Evolutionary conservation across 1,140 invertebrate genomes (phyloP), one percentile per base, ranked within the genome.

Genomic region (Hermatobates lingyangjiaoensis): DNA sequence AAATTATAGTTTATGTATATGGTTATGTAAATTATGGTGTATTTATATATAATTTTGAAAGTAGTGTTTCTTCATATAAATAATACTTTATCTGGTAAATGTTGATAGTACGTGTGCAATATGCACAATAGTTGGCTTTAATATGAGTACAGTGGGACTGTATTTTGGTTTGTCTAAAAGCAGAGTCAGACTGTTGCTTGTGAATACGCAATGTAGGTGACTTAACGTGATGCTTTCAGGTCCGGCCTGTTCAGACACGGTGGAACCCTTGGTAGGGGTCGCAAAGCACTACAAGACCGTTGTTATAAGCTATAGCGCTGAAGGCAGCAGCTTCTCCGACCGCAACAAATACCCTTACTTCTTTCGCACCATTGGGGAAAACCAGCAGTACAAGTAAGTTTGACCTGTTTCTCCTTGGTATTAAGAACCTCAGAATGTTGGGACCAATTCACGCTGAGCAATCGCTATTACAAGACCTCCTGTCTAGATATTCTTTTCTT

Each of bases 211-310:
- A 25, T 7, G 15, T 25, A 24, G 15, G 26, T 48, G 10, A 48
- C 10, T n/a, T n/a, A n/a, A n/a, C 14, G 12, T 51, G 5, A 46
- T 55, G 38, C 48, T 61, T 59, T 10, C 57, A 73, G 75, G 86
- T n/a, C 85, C 86, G 2, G 83, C 81, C 7, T 90, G 86, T 62
- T 84, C 81, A 3, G 83, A 88, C 62, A 86, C 84, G 1, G 79
- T 87, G 0, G 83, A 87, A 62, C 82, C 84, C 0, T 68, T 89
- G 18, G 82, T 83, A 10, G 81, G 80, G 0, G 73, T 89, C n/a
- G 80, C 84, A 0, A 81, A 77, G 51, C 76, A 84, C 59, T 87
- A 80, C 57, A 76, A 76, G 52, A 81, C 79, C 24, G 69, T 85
- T 28, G 75, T 85, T 0, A 79, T 89, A 39, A 86, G 83, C 28